Evolutionary conservation across 1,140 invertebrate genomes (phyloP).

Genomic region (Arion vulgaris): DNA sequence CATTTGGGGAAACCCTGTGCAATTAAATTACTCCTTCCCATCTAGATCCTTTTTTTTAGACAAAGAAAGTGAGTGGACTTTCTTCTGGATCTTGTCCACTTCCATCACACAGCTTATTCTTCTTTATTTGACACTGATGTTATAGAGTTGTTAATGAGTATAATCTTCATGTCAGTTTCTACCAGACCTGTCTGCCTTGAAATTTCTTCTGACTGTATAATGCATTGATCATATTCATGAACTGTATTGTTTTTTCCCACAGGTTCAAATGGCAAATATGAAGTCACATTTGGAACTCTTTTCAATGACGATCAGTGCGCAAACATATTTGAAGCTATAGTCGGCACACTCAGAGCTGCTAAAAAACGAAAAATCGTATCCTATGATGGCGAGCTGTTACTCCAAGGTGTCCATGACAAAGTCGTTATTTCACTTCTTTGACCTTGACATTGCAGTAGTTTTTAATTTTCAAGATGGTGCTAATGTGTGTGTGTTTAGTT

Average conservation of each 20-base stretch:
- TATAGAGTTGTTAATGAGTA: no score
- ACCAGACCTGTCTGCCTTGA: not conserved
- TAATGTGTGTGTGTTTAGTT: no score
- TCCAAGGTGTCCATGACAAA: slow-evolving; percentile 67
- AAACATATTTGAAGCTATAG: slow-evolving; percentile 69
- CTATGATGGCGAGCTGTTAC: slow-evolving; percentile 63
- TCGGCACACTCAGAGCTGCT: slow-evolving; percentile 65
- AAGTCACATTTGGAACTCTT: slow-evolving; percentile 62
- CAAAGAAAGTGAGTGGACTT: no score
- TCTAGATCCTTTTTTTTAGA: no score
- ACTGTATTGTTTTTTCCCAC: slow-evolving; percentile 14
- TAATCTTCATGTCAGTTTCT: not conserved
- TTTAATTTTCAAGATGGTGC: no score
- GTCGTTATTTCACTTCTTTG: slow-evolving; percentile 55
- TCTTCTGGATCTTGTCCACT: no score
- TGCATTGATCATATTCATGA: not conserved
- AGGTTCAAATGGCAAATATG: slow-evolving; percentile 54
- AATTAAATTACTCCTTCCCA: no score
- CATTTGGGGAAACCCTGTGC: no score
- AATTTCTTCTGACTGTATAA: not conserved
- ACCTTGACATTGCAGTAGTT: slow-evolving; percentile 23
- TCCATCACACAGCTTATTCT: not conserved
- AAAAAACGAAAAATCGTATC: slow-evolving; percentile 63
- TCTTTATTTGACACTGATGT: no score
- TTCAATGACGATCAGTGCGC: slow-evolving; percentile 66